Evolutionary conservation across 2,113 vertebrate species (phyloP).

Genomic region (Prunella fulvescens): DNA sequence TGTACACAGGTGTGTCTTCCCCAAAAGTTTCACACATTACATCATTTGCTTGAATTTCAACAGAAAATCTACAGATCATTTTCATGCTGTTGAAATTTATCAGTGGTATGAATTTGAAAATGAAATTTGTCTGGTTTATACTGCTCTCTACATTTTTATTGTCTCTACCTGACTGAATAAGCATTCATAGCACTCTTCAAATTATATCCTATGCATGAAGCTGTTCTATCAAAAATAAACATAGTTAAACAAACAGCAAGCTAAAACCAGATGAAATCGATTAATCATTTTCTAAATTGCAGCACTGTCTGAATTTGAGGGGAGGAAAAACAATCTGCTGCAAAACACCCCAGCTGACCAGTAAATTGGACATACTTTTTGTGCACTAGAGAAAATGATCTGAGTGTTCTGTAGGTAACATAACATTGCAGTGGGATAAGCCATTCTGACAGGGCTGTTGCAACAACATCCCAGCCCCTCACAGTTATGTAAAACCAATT

Average conservation of each 20-base stretch:
- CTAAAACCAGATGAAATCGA: not conserved
- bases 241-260: not conserved
- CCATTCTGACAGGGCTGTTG: not conserved
- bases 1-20: not conserved
- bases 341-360: not conserved
- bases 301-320: not conserved
- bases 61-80: not conserved
- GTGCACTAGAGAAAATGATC: not conserved
- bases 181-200: not conserved
- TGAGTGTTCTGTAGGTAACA: not conserved
- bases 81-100: not conserved
- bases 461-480: not conserved
- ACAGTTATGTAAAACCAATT: not conserved
- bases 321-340: not conserved
- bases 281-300: not conserved
- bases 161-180: not conserved
- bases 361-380: not conserved
- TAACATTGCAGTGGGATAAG: not conserved
- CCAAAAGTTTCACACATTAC: not conserved
- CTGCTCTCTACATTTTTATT: not conserved
- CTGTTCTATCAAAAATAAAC: not conserved
- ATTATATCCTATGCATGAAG: not conserved
- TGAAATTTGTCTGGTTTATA: not conserved
- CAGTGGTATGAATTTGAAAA: not conserved
- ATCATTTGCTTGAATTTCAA: not conserved